Evolutionary conservation across 2,888 invertebrate genomes (phyloP).

Genomic region (Dryobota labecula): DNA sequence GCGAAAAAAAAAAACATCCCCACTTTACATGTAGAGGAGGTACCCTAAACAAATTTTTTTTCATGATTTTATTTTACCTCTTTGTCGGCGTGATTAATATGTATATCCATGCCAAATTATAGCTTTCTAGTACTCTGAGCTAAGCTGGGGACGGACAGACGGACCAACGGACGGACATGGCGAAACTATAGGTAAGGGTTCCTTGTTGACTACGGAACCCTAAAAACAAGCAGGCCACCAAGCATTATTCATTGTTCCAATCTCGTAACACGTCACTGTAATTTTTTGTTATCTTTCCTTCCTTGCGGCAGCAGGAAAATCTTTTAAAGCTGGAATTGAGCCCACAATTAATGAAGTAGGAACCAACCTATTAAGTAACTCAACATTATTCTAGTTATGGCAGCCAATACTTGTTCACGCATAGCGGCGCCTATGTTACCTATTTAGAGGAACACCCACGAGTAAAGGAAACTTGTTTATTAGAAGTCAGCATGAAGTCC

Average conservation of each 20-base stretch:
- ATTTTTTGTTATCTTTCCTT: conserved; percentile 17
- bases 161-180: no score
- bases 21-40: no score
- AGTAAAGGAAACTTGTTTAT: conserved; percentile 61
- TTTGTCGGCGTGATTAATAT: no score
- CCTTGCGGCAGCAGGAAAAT: conserved; percentile 2
- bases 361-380: no score
- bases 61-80: no score
- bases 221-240: not conserved
- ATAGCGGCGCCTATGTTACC: conserved; percentile 14
- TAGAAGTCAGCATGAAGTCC: conserved; percentile 45
- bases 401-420: conserved; percentile 2
- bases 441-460: conserved; percentile 26
- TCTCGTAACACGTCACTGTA: conserved; percentile 3
- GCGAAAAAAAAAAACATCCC: no score
- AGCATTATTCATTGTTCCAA: conserved; percentile 20
- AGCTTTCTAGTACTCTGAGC: no score
- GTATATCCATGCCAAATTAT: no score
- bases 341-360: not conserved
- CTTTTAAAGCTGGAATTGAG: not conserved
- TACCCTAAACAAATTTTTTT: no score
- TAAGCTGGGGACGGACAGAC: no score
- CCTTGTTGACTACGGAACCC: no score
- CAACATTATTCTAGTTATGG: not conserved
- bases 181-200: no score